Base-by-base conservation (phyloP, 2,888 invertebrate genomes). In the Campopleginae sp. region DNA sequence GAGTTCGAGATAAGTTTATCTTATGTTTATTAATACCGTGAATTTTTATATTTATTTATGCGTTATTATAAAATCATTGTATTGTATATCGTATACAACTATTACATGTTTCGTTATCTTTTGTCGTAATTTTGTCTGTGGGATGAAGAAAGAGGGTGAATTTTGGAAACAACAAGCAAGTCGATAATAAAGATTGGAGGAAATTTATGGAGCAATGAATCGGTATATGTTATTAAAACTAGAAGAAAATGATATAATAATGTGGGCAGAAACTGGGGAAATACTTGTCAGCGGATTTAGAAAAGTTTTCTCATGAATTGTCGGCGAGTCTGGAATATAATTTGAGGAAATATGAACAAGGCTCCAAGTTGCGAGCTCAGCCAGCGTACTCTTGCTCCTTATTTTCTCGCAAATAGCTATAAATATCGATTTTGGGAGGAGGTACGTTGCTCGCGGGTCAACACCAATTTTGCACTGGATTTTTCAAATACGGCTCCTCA, bases 321-420 rank as follows among this genome's bases (percentile, higher is more conserved):
- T 27, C 38, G 58, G 27, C 58, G 27, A 58, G 58, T 58, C 58
- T 58, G 27, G 27, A 4, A 27, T 58, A 58, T 58, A 27, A 58
- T 58, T 27, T 14, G 8, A 58, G 58, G 14, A 58, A 58, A 58
- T 58, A 58, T 58, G 58, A 58, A 58, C 27, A 27, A 58, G 58
- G 58, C 58, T 58, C 14, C 27, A 54, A 23, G 10, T 54, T 27
- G 10, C 27, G 27, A 58, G 58, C 23, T 58, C 27, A 58, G 58
- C 58, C 5, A 14, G 14, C 58, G 58, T 58, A 14, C 27, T 27
- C 27, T 58, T 14, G 58, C 27, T 12, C 27, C 27, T 58, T 58
- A 58, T 58, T 58, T 58, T 58, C 58, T 58, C 3, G 58, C 58
- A 58, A 58, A 58, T 58, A 58, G 27, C 63, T 8, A 65, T 65